Conservation (phyloP, 2,113 vertebrate species). For the Struthio camelus region DNA sequence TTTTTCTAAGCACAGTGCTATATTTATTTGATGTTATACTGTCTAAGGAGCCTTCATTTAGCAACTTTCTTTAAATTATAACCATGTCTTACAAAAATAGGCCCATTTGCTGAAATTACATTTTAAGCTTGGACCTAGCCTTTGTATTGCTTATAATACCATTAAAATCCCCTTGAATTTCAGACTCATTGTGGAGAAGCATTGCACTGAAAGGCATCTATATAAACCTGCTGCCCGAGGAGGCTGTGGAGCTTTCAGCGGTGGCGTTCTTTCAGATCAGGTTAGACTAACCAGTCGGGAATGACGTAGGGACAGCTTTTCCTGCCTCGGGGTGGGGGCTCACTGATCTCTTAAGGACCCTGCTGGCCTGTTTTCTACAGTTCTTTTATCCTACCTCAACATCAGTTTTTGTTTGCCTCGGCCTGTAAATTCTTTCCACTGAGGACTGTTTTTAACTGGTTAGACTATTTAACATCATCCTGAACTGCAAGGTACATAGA, state of each 20-base stretch:
- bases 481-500: background rate
- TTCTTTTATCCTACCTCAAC: background rate
- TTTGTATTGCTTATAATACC: background rate
- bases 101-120: background rate
- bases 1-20: background rate
- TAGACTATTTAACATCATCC: background rate
- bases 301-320: background rate
- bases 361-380: background rate
- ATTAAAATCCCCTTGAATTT: background rate
- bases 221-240: background rate
- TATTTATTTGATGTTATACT: background rate
- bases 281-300: background rate
- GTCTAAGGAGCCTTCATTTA: background rate
- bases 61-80: background rate
- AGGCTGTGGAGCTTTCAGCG: background rate
- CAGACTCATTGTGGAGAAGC: background rate
- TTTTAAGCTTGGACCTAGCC: background rate
- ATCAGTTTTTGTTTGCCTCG: background rate
- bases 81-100: background rate
- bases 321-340: background rate
- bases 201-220: background rate
- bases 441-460: background rate
- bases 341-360: background rate
- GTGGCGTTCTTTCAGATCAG: background rate
- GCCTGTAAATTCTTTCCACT: background rate